These are phyloP conservation scores for Vulpes lagopus DNA, from an alignment of 2,113 vertebrate genomes.

Conservation along the genomic window DNA sequence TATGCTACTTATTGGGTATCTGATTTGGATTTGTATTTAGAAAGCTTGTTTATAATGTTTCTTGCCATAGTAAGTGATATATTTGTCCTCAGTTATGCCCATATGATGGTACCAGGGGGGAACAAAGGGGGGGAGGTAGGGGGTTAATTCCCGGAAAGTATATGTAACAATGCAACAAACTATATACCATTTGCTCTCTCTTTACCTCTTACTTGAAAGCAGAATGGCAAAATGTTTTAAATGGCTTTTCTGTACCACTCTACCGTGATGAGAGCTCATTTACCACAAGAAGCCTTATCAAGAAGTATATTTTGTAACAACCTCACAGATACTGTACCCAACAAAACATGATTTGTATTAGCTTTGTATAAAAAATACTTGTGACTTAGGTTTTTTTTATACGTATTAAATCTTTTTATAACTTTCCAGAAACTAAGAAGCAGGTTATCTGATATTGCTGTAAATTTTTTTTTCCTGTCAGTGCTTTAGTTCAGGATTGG, in stretches of 20 bases:
- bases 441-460: constrained; percentile 84
- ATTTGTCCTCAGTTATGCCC: not conserved
- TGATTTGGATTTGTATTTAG: not conserved
- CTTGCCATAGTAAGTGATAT: not conserved
- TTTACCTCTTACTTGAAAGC: constrained; percentile 88
- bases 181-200: constrained; percentile 83
- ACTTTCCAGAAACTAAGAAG: constrained; percentile 86
- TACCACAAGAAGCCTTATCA: constrained; percentile 85
- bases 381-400: constrained; percentile 86
- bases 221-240: constrained; percentile 84
- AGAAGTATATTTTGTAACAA: constrained; percentile 88
- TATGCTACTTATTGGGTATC: not conserved
- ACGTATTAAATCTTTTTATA: constrained; percentile 87
- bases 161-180: constrained; percentile 71
- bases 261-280: constrained; percentile 77
- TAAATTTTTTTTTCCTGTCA: constrained; percentile 84
- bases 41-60: not conserved
- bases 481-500: constrained; percentile 85
- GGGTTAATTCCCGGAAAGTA: not conserved
- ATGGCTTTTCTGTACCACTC: constrained; percentile 82
- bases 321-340: constrained; percentile 84
- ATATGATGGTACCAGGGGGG: constrained; percentile 78
- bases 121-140: not conserved
- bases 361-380: constrained; percentile 88
- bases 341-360: constrained; percentile 86